A percentile compares a stretch with the other conserved stretches of the same genome.
Evolutionary conservation across 2,113 vertebrate genomes (phyloP).

Genomic region (Raja brachyura): DNA sequence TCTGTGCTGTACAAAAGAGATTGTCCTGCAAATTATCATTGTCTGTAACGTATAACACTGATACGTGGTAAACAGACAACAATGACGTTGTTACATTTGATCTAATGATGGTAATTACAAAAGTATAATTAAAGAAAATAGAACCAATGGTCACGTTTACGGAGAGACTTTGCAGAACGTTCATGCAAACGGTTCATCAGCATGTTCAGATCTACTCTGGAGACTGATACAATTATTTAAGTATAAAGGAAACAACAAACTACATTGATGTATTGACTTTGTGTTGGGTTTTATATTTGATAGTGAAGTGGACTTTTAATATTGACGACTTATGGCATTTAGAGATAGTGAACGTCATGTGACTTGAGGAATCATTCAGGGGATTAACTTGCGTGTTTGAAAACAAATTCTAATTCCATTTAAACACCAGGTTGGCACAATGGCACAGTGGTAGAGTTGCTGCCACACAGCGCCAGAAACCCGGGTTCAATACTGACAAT

Average conservation of each 20-base stretch:
- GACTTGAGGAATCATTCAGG: neutral
- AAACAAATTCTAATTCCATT: neutral
- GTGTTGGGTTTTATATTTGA: constrained; percentile 3
- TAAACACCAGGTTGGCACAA: neutral
- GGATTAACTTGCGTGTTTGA: neutral
- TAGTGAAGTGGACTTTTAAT: neutral
- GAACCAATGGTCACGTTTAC: neutral
- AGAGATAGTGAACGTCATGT: neutral
- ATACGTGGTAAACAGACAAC: neutral
- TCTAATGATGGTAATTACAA: neutral
- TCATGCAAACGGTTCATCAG: neutral
- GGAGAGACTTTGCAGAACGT: neutral
- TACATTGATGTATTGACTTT: neutral
- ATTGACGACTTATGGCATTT: neutral
- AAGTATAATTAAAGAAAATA: neutral
- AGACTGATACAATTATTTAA: neutral
- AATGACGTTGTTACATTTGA: neutral
- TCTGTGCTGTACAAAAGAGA: neutral
- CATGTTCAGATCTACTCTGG: neutral
- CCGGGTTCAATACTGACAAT: too few relatives aligned
- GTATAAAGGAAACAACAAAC: neutral
- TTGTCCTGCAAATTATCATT: neutral
- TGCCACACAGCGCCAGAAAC: too few relatives aligned
- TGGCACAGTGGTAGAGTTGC: too few relatives aligned
- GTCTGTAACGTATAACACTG: neutral